phyloP scores from a whole-genome alignment of 2,888 invertebrate species.

The Ptychoptera contaminata region DNA sequence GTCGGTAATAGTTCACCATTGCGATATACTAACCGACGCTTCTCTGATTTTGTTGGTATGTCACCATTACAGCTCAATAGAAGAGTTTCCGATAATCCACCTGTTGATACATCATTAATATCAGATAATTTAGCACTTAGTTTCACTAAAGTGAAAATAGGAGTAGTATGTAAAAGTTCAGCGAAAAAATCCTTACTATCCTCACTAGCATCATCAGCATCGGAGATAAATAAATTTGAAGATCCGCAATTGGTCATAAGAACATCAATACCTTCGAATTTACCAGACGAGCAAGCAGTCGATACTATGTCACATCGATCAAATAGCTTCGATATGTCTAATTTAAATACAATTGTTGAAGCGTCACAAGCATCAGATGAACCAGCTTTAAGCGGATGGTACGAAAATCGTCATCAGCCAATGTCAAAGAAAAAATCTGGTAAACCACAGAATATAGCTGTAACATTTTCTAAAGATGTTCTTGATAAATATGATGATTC shows the following conservation, averaged over 20 bases:
- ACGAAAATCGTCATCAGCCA: constrained; percentile 62
- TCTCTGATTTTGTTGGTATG: constrained; percentile 51
- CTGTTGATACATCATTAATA: constrained; percentile 23
- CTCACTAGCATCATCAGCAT: constrained; percentile 64
- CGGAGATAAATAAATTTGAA: constrained; percentile 58
- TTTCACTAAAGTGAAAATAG: no score
- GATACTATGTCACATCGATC: constrained; percentile 46
- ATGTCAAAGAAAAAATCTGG: constrained; percentile 45
- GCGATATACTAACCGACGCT: constrained; percentile 46
- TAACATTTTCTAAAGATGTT: constrained; percentile 40
- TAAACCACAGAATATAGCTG: constrained; percentile 33
- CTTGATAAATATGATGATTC: constrained; percentile 34
- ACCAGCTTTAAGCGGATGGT: constrained; percentile 55
- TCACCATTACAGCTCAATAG: constrained; percentile 41
- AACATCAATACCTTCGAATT: constrained; percentile 10
- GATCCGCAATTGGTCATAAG: constrained; percentile 20
- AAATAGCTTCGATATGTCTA: constrained; percentile 71
- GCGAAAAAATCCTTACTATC: constrained; percentile 22
- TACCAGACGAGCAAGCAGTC: no score
- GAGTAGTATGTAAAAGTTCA: no score
- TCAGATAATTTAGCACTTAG: constrained; percentile 11
- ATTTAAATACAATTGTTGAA: constrained; percentile 38
- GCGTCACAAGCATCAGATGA: constrained; percentile 30
- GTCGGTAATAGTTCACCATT: constrained; percentile 35
- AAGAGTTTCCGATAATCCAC: constrained; percentile 61